phyloP scores from a whole-genome alignment of 2,113 vertebrate species.

The Takifugu flavidus region DNA sequence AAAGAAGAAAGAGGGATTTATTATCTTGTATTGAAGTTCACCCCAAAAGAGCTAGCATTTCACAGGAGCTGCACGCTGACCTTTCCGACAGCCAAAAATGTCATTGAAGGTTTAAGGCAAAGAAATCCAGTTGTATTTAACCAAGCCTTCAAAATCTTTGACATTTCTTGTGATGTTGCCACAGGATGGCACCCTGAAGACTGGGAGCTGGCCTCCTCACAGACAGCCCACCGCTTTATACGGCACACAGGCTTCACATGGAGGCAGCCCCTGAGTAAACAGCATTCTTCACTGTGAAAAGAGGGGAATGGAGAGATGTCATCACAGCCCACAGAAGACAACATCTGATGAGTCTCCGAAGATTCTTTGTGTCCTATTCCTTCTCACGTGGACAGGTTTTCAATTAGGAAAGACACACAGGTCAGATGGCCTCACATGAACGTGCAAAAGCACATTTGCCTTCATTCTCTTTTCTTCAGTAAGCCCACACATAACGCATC shows the following conservation, averaged over 20 bases:
- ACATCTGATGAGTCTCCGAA: slow-evolving; percentile 39
- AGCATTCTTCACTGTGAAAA: slow-evolving; percentile 47
- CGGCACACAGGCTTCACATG: slow-evolving; percentile 44
- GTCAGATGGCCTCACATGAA: slow-evolving; percentile 16
- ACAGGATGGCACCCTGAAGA: slow-evolving; percentile 72
- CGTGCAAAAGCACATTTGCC: slow-evolving; percentile 10
- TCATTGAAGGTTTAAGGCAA: slow-evolving; percentile 75
- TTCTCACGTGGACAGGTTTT: slow-evolving; percentile 35
- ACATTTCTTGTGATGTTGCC: slow-evolving; percentile 80
- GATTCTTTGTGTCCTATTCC: slow-evolving; percentile 17
- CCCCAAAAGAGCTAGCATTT: slow-evolving; percentile 74
- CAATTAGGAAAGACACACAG: slow-evolving; percentile 41
- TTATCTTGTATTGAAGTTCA: slow-evolving; percentile 74
- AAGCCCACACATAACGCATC: neutral
- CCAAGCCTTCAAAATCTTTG: slow-evolving; percentile 77
- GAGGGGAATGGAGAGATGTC: slow-evolving; percentile 56
- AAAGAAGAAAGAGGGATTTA: slow-evolving; percentile 61
- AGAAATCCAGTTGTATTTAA: slow-evolving; percentile 76
- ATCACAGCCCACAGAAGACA: slow-evolving; percentile 38
- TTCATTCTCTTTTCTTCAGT: neutral
- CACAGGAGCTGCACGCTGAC: slow-evolving; percentile 70
- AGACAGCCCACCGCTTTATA: slow-evolving; percentile 38
- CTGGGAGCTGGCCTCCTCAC: slow-evolving; percentile 64
- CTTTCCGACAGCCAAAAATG: slow-evolving; percentile 76
- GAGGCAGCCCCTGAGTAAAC: slow-evolving; percentile 53